These are phyloP conservation scores for Knipowitschia caucasica DNA, from an alignment of 2,797 vertebrate genomes.

Conservation along the genomic window DNA sequence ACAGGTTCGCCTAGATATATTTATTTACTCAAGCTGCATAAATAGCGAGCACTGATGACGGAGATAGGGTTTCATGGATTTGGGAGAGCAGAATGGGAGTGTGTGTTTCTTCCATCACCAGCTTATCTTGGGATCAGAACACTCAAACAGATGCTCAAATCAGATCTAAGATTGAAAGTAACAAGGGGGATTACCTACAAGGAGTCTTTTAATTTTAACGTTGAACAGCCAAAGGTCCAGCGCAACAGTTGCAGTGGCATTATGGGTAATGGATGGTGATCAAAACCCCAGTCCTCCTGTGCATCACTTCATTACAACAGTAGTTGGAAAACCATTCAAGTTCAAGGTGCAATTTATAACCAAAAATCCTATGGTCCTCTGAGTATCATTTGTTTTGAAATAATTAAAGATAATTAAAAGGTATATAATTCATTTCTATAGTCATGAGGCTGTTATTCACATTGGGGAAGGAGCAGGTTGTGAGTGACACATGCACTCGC, in stretches of 20 bases:
- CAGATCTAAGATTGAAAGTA: conserved; percentile 34
- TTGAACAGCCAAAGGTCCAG: not conserved
- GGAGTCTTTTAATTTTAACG: conserved; percentile 3
- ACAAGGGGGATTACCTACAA: conserved; percentile 12
- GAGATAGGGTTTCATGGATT: conserved; percentile 72
- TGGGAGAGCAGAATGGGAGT: conserved; percentile 32
- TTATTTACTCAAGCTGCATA: conserved; percentile 83
- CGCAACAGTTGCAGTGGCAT: not conserved
- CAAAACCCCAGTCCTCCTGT: too few relatives aligned
- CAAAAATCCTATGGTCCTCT: too few relatives aligned
- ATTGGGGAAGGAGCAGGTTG: too few relatives aligned
- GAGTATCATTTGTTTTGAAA: too few relatives aligned
- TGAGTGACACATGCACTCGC: too few relatives aligned
- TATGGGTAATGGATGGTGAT: not conserved
- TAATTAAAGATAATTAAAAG: too few relatives aligned
- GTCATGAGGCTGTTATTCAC: too few relatives aligned
- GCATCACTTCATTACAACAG: too few relatives aligned
- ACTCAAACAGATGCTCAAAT: conserved; percentile 58
- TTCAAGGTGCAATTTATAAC: too few relatives aligned
- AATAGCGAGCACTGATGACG: conserved; percentile 69
- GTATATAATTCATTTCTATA: too few relatives aligned
- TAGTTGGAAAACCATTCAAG: too few relatives aligned
- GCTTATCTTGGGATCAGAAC: conserved; percentile 53
- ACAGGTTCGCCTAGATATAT: conserved; percentile 78
- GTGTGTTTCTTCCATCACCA: conserved; percentile 53